A percentile compares a stretch with the other conserved stretches of the same genome.
These are phyloP conservation scores for Hirundo rustica DNA, from an alignment of 2,797 vertebrate species.

Conservation along the genomic window DNA sequence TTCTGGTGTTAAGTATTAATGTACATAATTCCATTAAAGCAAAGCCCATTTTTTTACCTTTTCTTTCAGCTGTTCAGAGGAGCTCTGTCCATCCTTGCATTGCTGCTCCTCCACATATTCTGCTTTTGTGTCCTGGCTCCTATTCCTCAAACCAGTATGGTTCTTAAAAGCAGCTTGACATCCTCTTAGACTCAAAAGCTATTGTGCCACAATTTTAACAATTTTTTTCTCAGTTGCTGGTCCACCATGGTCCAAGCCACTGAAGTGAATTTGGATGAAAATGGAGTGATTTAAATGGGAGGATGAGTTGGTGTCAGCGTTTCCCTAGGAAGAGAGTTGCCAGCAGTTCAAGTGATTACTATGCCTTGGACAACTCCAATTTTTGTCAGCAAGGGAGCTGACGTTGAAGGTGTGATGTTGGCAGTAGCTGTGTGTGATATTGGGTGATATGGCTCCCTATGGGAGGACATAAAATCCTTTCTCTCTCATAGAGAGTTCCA, in stretches of 20 bases:
- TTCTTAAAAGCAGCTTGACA: not conserved
- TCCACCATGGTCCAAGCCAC: not conserved
- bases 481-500: not conserved
- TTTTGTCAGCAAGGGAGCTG: not conserved
- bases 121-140: not conserved
- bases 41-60: not conserved
- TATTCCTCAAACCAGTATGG: not conserved
- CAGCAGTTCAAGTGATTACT: not conserved
- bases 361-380: not conserved
- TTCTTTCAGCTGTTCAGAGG: not conserved
- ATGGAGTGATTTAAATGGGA: not conserved
- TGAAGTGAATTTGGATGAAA: not conserved
- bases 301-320: not conserved
- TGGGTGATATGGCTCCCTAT: not conserved
- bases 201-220: not conserved
- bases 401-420: fast-evolving
- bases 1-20: not conserved
- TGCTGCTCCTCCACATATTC: not conserved
- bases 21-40: fast-evolving
- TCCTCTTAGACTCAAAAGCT: not conserved
- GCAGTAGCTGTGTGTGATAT: not conserved
- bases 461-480: not conserved
- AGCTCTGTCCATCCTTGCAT: fast-evolving
- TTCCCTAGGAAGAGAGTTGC: not conserved
- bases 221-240: not conserved